Evolutionary conservation across 1,140 invertebrate species (phyloP), one percentile per base, ranked within the genome.

Genomic region (Ceratina australensis): DNA sequence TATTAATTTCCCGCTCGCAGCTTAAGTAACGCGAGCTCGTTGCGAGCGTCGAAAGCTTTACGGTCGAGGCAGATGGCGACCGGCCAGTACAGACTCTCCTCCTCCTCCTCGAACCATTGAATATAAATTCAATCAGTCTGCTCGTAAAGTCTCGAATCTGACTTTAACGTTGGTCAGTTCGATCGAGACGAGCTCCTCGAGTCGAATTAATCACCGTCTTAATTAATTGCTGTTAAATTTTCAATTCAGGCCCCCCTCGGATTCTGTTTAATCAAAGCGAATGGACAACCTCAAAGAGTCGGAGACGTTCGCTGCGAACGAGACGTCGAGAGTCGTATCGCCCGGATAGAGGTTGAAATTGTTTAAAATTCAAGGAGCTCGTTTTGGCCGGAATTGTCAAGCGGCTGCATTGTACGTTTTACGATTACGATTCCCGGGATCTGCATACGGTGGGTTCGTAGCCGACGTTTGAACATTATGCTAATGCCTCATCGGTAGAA

Each of bases 61-160:
- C 68, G 67, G 22, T 50, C 61, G 22, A 18, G 10, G 49, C 79
- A 81, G 75, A 65, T 78, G 79, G 75, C 63, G 79, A 18, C 13
- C 49, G 42, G 42, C 26, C 47, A 67, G 71, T 26, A 4, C 42
- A 47, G 63, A 10, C 26, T 42, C 26, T 49, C 33, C 42, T 50
- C 66, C 20, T 47, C 26, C 26, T 49, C 33, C 42, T 50, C 66
- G 22, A 26, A 20, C 60, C 52, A 52, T 63, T 68, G 59, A 68
- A 77, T 69, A 68, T 68, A 65, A 68, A 77, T 69, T 80, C 68
- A 56, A 78, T 78, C 63, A 68, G 26, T n/a, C 15, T 33, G 33
- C 26, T 71, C 75, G 54, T 80, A 80, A 78, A 71, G 28, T 49
- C 24, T 16, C 4, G 8, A 28, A 22, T 16, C 24, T 12, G 8